Percentiles rank a stretch among this genome's conserved stretches.
Conservation (phyloP, 2,113 vertebrate species). For the Sarotherodon lohbergeri region DNA sequence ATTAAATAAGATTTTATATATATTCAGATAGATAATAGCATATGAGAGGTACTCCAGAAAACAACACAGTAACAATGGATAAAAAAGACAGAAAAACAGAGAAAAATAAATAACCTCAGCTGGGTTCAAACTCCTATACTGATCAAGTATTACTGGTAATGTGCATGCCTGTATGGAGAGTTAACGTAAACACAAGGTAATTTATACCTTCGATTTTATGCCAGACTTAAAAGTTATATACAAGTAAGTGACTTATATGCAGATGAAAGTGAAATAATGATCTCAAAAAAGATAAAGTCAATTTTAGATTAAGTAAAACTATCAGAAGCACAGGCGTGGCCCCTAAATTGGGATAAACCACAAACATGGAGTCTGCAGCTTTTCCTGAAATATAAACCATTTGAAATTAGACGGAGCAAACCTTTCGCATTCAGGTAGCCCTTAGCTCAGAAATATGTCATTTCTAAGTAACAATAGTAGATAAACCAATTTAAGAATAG, state of each 20-base stretch:
- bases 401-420: not conserved
- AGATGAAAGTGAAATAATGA: not conserved
- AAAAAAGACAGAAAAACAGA: not conserved
- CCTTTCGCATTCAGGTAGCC: fast-evolving
- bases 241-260: not conserved
- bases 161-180: not conserved
- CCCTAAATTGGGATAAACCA: not conserved
- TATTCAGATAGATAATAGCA: not conserved
- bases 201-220: not conserved
- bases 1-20: not conserved
- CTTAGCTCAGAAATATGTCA: not conserved
- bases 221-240: not conserved
- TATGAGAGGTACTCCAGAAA: not conserved
- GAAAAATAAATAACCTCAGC: not conserved
- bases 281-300: not conserved
- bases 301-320: not conserved
- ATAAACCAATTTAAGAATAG: not conserved
- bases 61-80: not conserved
- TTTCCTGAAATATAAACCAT: not conserved
- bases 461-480: not conserved
- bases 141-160: not conserved
- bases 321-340: not conserved
- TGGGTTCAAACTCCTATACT: not conserved
- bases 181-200: too few species aligned
- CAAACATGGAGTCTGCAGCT: not conserved